phyloP scores from a whole-genome alignment of 2,888 invertebrate genomes.

The Molorchus minor region DNA sequence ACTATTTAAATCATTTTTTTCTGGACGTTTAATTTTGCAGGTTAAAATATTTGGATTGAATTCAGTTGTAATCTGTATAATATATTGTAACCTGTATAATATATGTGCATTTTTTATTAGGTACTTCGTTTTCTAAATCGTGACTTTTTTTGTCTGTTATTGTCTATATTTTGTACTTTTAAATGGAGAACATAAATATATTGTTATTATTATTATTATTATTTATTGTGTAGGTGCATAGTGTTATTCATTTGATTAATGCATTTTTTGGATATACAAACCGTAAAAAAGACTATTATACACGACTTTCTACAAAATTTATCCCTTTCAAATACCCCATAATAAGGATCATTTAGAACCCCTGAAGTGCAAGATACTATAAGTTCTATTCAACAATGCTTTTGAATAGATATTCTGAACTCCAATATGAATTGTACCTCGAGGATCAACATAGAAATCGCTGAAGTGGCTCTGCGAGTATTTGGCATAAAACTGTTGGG shows the following conservation, averaged over 20 bases:
- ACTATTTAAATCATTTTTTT: too few species aligned
- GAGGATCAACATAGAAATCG: constrained; percentile 26
- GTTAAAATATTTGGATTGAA: too few species aligned
- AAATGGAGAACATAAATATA: too few species aligned
- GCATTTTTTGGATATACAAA: neutral
- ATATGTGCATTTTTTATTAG: too few species aligned
- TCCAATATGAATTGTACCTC: constrained; percentile 21
- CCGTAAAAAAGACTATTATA: neutral
- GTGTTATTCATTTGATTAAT: neutral
- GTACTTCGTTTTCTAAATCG: too few species aligned
- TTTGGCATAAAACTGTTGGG: constrained; percentile 19
- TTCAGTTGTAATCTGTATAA: too few species aligned
- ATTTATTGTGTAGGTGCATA: too few species aligned
- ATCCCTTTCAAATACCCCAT: constrained; percentile 18
- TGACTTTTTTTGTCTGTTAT: too few species aligned
- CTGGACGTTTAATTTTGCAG: too few species aligned
- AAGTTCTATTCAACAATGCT: constrained; percentile 16
- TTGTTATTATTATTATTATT: too few species aligned
- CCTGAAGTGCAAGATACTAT: constrained; percentile 23
- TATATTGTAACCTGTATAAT: too few species aligned
- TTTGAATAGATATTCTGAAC: constrained; percentile 22
- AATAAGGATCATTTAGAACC: constrained; percentile 22
- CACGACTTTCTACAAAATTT: constrained; percentile 14
- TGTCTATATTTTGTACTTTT: too few species aligned
- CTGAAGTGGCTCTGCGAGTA: constrained; percentile 23